Evolutionary conservation across 2,888 invertebrate genomes (phyloP), one percentile per base, ranked within the genome.

Genomic region (Craniophora ligustri): DNA sequence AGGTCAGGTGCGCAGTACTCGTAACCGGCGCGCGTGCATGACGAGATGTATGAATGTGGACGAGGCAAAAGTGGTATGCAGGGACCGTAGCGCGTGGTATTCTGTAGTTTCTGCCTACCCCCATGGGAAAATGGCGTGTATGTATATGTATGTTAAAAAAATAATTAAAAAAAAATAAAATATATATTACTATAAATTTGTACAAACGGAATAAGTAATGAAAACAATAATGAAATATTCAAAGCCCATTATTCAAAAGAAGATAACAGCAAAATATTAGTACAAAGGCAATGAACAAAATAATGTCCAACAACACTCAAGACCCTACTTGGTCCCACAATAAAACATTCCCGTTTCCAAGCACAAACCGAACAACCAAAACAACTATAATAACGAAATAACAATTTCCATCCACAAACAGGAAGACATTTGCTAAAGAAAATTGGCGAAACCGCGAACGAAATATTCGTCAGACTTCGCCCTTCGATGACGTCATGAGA

Each of bases 371-470:
- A 44, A 28, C 28, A 39, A 21, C 39, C 42, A 23, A 10, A 51
- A 51, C 31, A 32, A 31, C 40, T 51, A 44, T 62, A 40, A 44
- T 62, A 61, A 61, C 31, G 18, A 26, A 62, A 61, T 62, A 62
- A 67, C 68, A 61, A 67, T 67, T 61, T 61, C 53, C 34, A 67
- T 36, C 18, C 7, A 36, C 35, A 50, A 59, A 70, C 59, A 54
- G 60, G 60, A 70, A 64, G 45, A 21, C 38, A 64, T 69, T 64
- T 53, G 35, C 40, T 54, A 54, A 54, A 56, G 69, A 73, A 54
- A 60, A 58, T 64, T 53, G 41, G 18, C 26, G 46, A 48, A 38
- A 56, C 48, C 14, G 45, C 49, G 38, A 51, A 60, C 56, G 48
- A 73, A 70, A 70, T 54, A 70, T 49, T 57, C 50, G 40, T 47